Base-by-base conservation (phyloP, 2,797 vertebrate species). In the Zalophus californianus region DNA sequence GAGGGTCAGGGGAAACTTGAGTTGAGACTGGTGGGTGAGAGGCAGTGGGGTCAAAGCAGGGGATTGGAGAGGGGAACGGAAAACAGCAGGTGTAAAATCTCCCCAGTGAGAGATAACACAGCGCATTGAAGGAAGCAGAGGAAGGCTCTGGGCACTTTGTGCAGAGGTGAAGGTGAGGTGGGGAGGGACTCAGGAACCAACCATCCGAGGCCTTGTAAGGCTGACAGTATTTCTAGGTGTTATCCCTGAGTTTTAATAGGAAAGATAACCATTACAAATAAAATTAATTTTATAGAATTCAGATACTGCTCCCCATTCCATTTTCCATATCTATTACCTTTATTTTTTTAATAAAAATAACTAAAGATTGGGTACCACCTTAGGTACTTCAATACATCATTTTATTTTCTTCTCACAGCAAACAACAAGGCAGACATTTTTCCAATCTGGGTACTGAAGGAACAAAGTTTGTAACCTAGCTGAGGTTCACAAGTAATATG, bases 351-450 rank as follows among this genome's bases (percentile, higher is more conserved):
- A 54, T 62, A 64, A 64, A 41, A 77, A 64, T 88, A 77, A 52
- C n/a, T 23, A 60, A 86, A 77, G 60, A 62, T 3, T 27, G 23
- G 35, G 38, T 32, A 32, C 27, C 21, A 9, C 13, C 7, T 87
- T 29, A 27, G 25, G 3, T 38, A 32, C 52, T 86, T 58, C 25
- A 72, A 84, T 62, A 60, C 14, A 58, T 89, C 32, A n/a, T 78
- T 89, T 93, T 25, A 11, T 77, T 64, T 82, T 73, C 38, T 23
- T 82, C 70, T 82, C 60, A 41, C 13, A 70, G 29, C 14, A 78
- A 52, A 38, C 77, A 62, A 54, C 38, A 25, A 86, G 38, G 60
- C 35, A 73, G 79, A 54, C 56, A 35, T 86, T 80, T 94, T 90
- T 90, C 88, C 60, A 83, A 9, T 87, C 29, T 41, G 86, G 54